Evolutionary conservation across 30 jellyfish, hydroid and myxozoan species (phyloP).

Genomic region (Hydractinia echinata): DNA sequence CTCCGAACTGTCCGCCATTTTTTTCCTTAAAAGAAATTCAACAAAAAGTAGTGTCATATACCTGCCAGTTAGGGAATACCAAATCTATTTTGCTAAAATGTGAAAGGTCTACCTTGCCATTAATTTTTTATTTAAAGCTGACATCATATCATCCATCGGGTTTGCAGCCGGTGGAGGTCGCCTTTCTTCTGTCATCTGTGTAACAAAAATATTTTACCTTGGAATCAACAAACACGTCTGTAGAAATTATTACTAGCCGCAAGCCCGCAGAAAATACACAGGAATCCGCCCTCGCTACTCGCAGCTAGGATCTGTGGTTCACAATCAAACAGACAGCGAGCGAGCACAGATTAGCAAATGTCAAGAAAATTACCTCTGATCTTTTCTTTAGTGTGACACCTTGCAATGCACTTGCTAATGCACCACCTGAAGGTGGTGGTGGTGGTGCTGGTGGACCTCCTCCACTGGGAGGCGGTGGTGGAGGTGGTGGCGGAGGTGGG

Average conservation of each 20-base stretch:
- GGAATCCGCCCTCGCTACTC: too few relatives aligned
- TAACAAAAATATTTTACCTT: neutral
- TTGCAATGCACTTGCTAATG: constrained; percentile 60
- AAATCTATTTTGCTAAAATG: neutral
- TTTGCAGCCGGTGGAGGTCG: constrained; percentile 42
- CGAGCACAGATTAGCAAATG: too few relatives aligned
- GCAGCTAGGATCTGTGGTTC: too few relatives aligned
- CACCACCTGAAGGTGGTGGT: constrained; percentile 47
- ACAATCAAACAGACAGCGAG: too few relatives aligned
- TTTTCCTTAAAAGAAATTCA: neutral
- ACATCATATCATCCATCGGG: constrained; percentile 87
- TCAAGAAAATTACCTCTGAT: constrained; percentile 40
- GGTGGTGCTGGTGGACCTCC: constrained; percentile 45
- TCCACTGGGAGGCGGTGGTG: constrained; percentile 87
- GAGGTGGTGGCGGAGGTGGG: constrained; percentile 51
- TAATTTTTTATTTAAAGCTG: constrained; percentile 47
- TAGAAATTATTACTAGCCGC: too few relatives aligned
- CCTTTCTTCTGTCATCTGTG: constrained; percentile 30
- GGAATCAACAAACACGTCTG: too few relatives aligned
- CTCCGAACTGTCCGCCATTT: constrained; percentile 1
- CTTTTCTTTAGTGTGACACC: constrained; percentile 55
- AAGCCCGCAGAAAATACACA: too few relatives aligned
- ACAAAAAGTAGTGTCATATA: neutral
- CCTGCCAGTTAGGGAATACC: neutral
- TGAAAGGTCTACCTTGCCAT: constrained; percentile 44